Base-by-base conservation (phyloP, 2,888 invertebrate species). In the Cylloceria caligata region DNA sequence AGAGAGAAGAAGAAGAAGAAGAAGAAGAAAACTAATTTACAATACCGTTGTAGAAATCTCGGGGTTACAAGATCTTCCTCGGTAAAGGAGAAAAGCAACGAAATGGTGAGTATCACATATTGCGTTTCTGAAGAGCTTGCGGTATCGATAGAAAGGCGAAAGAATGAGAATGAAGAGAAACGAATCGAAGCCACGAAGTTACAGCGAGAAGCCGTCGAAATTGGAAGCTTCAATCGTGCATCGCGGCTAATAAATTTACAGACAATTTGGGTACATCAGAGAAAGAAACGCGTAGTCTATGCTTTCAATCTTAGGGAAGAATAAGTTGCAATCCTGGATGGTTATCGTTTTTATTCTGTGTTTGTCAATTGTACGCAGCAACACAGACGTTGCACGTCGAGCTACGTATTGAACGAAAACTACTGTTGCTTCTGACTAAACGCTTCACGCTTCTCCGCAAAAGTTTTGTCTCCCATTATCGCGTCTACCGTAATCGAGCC, bases 151-250 rank as follows among this genome's bases (percentile, higher is more conserved):
- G 60, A 19, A 34, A 16, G 57, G 19, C 5, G 34, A 16, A 57
- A 45, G 30, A 45, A 42, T 39, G 71, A 27, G 42, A 49, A 68
- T 39, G 57, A 71, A 30, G 57, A 39, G n/a, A 71, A 71, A 57
- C 42, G 71, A 42, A 57, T 57, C 42, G 71, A 71, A 71, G 71
- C 71, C 71, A 42, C 71, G 71, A 71, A 71, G 71, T 57, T 71
- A 71, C 69, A 55, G 19, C 55, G 69, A 55, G 71, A 71, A 71
- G 71, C 57, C 71, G 71, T 71, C 71, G 57, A 71, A 71, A 57
- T 71, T 57, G 71, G 55, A 57, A 45, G 57, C 39, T 57, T 55
- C 69, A 36, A 27, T 55, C 16, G 36, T 39, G 69, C 24, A 42
- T 57, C 42, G 71, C 42, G 57, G 30, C 27, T 57, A 24, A 19